Percentiles rank a stretch among this genome's conserved stretches.
phyloP scores from a whole-genome alignment of 2,888 invertebrate genomes.

The Andrena marginata region DNA sequence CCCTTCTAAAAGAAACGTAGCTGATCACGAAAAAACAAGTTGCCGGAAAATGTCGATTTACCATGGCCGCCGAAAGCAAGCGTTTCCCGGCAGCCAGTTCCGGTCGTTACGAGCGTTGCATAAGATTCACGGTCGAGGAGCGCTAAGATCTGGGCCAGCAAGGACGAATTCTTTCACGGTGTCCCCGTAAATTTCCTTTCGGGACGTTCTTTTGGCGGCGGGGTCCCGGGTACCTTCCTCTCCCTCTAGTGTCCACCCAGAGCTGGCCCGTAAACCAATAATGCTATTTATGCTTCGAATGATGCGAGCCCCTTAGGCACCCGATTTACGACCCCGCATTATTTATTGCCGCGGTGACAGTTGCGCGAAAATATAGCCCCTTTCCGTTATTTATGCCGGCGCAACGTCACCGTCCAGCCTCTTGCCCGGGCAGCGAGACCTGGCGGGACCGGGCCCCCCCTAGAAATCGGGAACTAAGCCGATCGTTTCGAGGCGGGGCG shows the following conservation, averaged over 20 bases:
- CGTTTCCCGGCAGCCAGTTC: constrained; percentile 18
- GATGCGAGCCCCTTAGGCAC: constrained; percentile 76
- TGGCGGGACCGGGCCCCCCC: background rate
- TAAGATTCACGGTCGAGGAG: constrained; percentile 38
- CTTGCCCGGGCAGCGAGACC: background rate
- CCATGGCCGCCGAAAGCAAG: background rate
- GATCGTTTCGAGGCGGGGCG: too few species aligned
- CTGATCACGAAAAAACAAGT: background rate
- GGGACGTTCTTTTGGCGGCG: constrained; percentile 37
- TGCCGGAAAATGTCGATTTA: background rate
- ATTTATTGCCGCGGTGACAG: constrained; percentile 72
- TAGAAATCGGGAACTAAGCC: too few species aligned
- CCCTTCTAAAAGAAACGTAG: background rate
- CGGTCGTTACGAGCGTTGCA: constrained; percentile 31
- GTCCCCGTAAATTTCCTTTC: constrained; percentile 53
- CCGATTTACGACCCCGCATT: constrained; percentile 79
- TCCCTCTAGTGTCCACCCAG: background rate
- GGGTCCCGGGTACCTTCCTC: constrained; percentile 52
- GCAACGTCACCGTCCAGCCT: background rate
- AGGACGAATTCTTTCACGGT: constrained; percentile 60
- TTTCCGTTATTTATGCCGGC: constrained; percentile 71
- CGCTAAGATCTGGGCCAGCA: constrained; percentile 46
- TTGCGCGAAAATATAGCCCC: constrained; percentile 78
- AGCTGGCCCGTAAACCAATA: constrained; percentile 80
- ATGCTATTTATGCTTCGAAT: constrained; percentile 83